Evolutionary conservation across 2,888 invertebrate species (phyloP).

Genomic region (Oasisia sp.): DNA sequence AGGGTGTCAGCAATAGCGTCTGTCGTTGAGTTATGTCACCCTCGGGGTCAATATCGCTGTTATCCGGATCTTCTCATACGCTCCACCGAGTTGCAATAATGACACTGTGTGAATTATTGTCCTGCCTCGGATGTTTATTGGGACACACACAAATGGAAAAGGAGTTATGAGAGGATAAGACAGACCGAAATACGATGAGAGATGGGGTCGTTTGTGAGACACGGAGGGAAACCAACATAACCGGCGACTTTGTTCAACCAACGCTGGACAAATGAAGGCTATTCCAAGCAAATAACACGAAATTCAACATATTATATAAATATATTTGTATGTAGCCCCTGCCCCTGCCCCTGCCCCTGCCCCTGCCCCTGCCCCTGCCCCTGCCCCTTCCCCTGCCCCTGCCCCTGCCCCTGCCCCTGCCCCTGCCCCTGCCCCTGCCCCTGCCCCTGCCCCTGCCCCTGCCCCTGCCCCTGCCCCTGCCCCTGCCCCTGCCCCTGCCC

Average conservation of each 20-base stretch:
- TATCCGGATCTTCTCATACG: background rate
- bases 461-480: too few species aligned
- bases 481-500: too few species aligned
- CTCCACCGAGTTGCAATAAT: background rate
- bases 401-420: too few species aligned
- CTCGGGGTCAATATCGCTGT: constrained; percentile 1
- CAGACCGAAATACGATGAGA: background rate
- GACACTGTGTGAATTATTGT: background rate
- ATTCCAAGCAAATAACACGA: background rate
- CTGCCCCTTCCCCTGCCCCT: too few species aligned
- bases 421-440: too few species aligned
- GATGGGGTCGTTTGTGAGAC: background rate
- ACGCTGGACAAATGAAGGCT: background rate
- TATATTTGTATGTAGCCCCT: background rate
- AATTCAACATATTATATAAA: background rate
- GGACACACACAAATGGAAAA: background rate
- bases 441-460: too few species aligned
- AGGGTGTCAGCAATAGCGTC: background rate
- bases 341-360: too few species aligned
- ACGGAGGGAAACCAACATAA: background rate
- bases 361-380: too few species aligned
- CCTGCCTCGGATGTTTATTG: background rate
- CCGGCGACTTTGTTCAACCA: background rate
- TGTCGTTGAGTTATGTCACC: background rate
- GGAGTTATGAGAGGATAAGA: background rate